phyloP scores from a whole-genome alignment of 1,140 invertebrate genomes.

The Macrocentrus cingulum region DNA sequence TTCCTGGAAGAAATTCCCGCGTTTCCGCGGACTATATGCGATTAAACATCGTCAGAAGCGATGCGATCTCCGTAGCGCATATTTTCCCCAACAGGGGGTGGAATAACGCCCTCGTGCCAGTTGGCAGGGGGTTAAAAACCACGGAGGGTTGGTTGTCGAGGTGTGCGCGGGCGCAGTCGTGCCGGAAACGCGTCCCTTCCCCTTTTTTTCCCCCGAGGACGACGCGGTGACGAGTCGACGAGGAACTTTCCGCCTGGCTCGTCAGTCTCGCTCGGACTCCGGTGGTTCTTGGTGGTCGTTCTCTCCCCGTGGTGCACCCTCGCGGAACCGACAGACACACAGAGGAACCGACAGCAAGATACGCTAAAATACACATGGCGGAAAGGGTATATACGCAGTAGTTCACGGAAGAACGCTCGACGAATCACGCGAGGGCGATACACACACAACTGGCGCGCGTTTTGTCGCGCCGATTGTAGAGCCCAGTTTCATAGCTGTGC shows the following conservation, averaged over 20 bases:
- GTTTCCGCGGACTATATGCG: constrained; percentile 17
- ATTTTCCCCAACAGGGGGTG: background rate
- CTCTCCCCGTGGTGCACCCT: constrained; percentile 14
- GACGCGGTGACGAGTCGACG: constrained; percentile 24
- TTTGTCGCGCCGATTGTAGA: constrained; percentile 17
- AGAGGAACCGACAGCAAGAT: no score
- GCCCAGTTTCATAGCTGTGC: constrained; percentile 27
- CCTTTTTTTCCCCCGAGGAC: constrained; percentile 4
- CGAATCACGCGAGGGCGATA: constrained; percentile 23
- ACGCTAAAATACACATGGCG: no score
- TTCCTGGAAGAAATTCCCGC: constrained; percentile 28
- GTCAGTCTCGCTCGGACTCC: constrained; percentile 43
- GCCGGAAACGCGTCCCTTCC: constrained; percentile 12
- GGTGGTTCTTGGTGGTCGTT: constrained; percentile 36
- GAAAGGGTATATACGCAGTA: no score
- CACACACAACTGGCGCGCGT: constrained; percentile 15
- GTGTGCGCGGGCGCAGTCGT: constrained; percentile 20
- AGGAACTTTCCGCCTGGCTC: constrained; percentile 32
- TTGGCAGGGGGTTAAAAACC: background rate
- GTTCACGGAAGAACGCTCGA: constrained; percentile 19
- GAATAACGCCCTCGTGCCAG: background rate
- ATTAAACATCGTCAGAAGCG: background rate
- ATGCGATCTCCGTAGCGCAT: background rate
- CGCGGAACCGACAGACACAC: background rate
- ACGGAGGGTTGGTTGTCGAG: constrained; percentile 4